Base-by-base conservation (phyloP, 2,113 vertebrate species). In the Xiphophorus hellerii region DNA sequence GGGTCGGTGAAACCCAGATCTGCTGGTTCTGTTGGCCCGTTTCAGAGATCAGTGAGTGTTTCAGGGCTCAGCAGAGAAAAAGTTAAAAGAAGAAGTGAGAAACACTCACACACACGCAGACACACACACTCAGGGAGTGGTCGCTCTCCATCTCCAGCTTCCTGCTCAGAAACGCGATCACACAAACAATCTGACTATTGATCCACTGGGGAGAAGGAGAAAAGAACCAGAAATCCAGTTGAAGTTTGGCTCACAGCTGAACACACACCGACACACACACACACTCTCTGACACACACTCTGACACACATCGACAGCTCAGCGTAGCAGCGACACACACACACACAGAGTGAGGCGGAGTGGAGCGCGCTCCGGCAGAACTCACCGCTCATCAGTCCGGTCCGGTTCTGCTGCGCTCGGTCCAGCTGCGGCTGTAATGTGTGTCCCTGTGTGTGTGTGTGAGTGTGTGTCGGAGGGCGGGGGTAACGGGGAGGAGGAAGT, bases 351-450 rank as follows among this genome's bases (percentile, higher is more conserved):
- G 69, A 30, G 22, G 25, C 8, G 2, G 8, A 7, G 3, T 10
- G 72, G 33, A 58, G 48, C 48, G 51, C 62, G 25, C 73, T 42
- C 42, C 20, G 29, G 33, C 62, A 64, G 7, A 86, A 48, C 90
- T 88, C 69, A 89, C 88, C 90, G 64, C 31, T 80, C 84, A 83
- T 84, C 73, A 73, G 90, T 75, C n/a, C 79, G 76, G 63, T 78
- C 70, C 51, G 69, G 80, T 63, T n/a, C 76, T 67, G 82, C 80
- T 82, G 66, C 63, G 33, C 71, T 69, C 51, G 14, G 75, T 76
- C 71, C 80, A 10, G 74, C 76, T 82, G 22, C 15, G 29, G 44
- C 60, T 28, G 33, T 0, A 0, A 65, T 15, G 69, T 35, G 68
- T 35, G 70, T 33, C 3, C 25, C 1, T 1, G 60, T 62, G 78